These are phyloP conservation scores for Polydrusus tereticollis DNA, from an alignment of 2,888 invertebrate species.

Conservation along the genomic window DNA sequence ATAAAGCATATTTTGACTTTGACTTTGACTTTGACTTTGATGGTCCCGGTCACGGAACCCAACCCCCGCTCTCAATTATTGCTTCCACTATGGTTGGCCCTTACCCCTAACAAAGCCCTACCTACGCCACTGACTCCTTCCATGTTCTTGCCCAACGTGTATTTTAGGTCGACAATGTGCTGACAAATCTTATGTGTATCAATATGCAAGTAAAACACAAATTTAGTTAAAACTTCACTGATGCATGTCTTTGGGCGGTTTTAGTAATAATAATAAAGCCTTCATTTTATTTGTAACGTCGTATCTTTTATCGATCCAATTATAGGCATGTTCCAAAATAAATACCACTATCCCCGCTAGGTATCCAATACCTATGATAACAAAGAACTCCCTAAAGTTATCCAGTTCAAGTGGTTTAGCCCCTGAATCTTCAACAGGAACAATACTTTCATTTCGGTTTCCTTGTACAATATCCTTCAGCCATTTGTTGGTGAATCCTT, in stretches of 20 bases:
- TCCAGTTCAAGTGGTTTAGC: not conserved
- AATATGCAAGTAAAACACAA: no score
- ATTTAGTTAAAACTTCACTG: not conserved
- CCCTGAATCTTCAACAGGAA: not conserved
- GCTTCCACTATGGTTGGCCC: no score
- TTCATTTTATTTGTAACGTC: not conserved
- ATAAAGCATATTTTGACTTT: no score
- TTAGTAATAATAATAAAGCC: not conserved
- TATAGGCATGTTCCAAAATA: not conserved
- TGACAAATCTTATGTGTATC: no score
- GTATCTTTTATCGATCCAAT: not conserved
- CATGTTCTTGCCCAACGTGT: no score
- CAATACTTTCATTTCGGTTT: constrained; percentile 10
- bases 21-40: no score
- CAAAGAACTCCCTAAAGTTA: constrained; percentile 4
- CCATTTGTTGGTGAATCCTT: constrained; percentile 20
- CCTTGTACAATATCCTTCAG: constrained; percentile 3
- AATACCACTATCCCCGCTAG: not conserved
- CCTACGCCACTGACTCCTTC: no score
- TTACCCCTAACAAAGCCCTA: no score
- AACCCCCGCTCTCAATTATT: no score
- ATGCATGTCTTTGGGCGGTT: not conserved
- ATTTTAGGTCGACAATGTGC: no score
- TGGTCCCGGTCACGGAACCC: no score
- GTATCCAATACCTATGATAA: not conserved